Conservation (phyloP, 2,113 vertebrate genomes). For the Gadus macrocephalus region DNA sequence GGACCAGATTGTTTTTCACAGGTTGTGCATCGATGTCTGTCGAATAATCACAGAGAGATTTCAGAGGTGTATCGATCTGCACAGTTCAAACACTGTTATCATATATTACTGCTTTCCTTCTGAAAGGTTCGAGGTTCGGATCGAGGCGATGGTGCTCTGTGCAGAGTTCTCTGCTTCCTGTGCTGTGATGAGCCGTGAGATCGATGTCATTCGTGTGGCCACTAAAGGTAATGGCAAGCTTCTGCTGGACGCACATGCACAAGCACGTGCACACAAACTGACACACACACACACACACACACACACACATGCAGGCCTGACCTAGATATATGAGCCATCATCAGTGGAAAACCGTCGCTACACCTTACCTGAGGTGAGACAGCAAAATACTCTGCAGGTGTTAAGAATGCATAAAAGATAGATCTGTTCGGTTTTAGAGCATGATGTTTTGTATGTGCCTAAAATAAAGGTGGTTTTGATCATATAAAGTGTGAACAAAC, state of each 20-base stretch:
- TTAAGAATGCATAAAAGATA: too few species aligned
- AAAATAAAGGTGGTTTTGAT: too few species aligned
- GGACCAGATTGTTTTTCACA: too few species aligned
- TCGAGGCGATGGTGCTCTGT: conserved; percentile 92
- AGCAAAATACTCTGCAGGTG: too few species aligned
- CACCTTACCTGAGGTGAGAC: background rate
- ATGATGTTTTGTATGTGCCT: background rate
- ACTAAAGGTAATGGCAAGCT: conserved; percentile 80
- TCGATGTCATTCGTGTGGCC: conserved; percentile 80
- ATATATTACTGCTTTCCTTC: conserved; percentile 2
- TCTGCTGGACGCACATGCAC: background rate
- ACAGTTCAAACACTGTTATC: too few species aligned
- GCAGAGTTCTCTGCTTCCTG: conserved; percentile 88
- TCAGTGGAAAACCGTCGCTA: background rate
- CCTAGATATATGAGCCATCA: conserved; percentile 6
- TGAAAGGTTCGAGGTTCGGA: conserved; percentile 85
- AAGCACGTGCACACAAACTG: conserved; percentile 1
- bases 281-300: background rate
- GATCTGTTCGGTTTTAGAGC: background rate
- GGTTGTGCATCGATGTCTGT: too few species aligned
- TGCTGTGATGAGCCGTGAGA: conserved; percentile 80
- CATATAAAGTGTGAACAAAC: too few species aligned
- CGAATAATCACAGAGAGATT: too few species aligned
- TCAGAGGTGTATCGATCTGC: too few species aligned
- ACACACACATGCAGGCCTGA: background rate